Evolutionary conservation across 2,797 vertebrate species (phyloP), one percentile per base, ranked within the genome.

Genomic region (Mus minutoides): DNA sequence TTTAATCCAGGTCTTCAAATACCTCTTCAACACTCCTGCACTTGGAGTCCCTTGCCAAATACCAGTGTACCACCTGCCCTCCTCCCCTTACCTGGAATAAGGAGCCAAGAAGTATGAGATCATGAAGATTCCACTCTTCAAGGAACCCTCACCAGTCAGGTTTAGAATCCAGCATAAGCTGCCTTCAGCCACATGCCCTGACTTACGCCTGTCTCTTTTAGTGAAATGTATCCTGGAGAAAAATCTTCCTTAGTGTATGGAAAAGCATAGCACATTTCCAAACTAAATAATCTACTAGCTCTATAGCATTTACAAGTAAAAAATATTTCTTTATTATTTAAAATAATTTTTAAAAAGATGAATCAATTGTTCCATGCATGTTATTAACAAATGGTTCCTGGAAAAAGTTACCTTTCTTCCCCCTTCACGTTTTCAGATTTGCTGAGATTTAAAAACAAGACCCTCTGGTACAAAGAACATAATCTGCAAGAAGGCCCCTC

Each of bases 361-460:
- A 92, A n/a, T 79, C 54, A 24, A 43, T 56, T 67, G 31, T 21
- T 80, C 5, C 0, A 29, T 73, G 26, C 29, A 54, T 62, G 12
- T 67, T 82, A n/a, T 96, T 91, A 92, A 77, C 82, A 94, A 93
- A 94, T 76, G 49, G 78, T 95, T 94, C 60, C 88, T 58, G 52
- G 86, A 64, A 91, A 94, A 92, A 93, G 64, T 89, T 77, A 76
- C 43, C 24, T 46, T 90, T 79, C 52, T 75, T 26, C 46, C 43
- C 46, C 26, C 87, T 29, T 60, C 31, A 43, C 46, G 3, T n/a
- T 56, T 93, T 94, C 29, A 49, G 40, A 95, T 96, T 49, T 92
- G 40, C 49, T 82, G 78, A 77, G n/a, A 73, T 96, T 76, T 26
- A 71, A 90, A 92, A 91, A 54, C 80, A 88, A 62, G 71, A 88